A percentile compares a stretch with the other conserved stretches of the same genome.
phyloP scores from a whole-genome alignment of 2,113 vertebrate species.

The Chauna torquata region DNA sequence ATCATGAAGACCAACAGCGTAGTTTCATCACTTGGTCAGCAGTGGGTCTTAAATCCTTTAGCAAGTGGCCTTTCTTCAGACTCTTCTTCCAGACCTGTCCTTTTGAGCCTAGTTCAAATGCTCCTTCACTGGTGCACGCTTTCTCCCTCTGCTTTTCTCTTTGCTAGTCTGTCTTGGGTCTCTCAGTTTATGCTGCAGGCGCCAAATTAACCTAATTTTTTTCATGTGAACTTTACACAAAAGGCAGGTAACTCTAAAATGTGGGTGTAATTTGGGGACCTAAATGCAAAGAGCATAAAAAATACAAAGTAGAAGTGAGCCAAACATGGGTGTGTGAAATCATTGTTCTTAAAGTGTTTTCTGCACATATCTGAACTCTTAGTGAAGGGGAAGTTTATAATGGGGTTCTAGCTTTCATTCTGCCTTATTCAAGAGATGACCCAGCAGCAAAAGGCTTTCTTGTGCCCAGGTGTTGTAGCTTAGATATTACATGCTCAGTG shows the following conservation, averaged over 20 bases:
- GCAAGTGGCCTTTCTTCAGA: background rate
- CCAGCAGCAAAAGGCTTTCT: background rate
- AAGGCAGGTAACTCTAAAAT: background rate
- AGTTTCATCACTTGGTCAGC: background rate
- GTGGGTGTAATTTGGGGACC: background rate
- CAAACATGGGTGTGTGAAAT: background rate
- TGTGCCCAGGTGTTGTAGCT: background rate
- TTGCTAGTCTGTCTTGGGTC: background rate
- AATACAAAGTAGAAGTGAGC: background rate
- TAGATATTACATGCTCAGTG: background rate
- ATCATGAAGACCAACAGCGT: background rate
- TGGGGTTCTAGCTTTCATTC: background rate
- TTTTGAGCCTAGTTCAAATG: background rate
- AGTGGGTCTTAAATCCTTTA: background rate
- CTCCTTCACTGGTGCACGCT: background rate
- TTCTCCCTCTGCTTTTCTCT: background rate
- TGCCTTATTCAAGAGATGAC: background rate
- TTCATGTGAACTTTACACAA: background rate
- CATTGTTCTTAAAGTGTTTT: background rate
- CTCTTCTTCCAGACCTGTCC: background rate
- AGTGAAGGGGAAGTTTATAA: background rate
- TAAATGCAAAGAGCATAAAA: background rate
- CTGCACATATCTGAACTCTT: background rate
- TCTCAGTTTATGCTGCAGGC: background rate
- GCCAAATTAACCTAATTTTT: background rate